Percentiles rank a stretch among this genome's conserved stretches.
Conservation (phyloP, 2,113 vertebrate species). For the Mesocricetus auratus region DNA sequence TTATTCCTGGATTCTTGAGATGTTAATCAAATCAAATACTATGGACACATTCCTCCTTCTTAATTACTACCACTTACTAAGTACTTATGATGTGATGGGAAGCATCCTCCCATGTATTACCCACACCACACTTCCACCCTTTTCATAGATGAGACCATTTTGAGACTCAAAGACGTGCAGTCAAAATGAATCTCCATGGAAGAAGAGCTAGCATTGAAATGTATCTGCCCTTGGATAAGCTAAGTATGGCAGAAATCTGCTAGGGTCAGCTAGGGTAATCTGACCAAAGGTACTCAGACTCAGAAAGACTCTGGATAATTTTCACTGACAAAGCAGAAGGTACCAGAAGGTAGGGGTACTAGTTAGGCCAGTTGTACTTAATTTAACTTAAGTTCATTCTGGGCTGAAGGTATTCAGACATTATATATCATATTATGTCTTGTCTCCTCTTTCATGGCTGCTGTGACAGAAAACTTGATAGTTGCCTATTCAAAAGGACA, state of each 20-base stretch:
- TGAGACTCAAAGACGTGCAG: neutral
- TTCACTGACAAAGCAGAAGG: fast-evolving
- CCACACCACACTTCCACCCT: neutral
- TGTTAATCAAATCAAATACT: neutral
- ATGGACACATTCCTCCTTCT: neutral
- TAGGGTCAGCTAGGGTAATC: fast-evolving
- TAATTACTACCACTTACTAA: neutral
- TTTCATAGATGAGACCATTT: neutral
- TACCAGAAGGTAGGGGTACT: neutral
- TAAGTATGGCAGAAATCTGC: neutral
- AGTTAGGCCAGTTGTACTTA: neutral
- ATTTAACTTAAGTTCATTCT: neutral
- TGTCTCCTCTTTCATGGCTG: fast-evolving
- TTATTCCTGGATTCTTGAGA: neutral
- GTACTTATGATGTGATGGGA: neutral
- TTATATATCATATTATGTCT: too few relatives aligned
- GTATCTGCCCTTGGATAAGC: too few relatives aligned
- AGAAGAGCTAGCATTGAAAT: too few relatives aligned
- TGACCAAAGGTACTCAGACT: fast-evolving
- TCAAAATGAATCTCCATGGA: neutral
- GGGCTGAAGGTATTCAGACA: neutral
- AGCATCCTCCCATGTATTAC: neutral
- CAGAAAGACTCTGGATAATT: neutral
- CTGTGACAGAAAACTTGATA: neutral
- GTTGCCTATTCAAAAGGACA: neutral